Base-by-base conservation (phyloP, 2,797 vertebrate genomes). In the Siniperca scherzeri region DNA sequence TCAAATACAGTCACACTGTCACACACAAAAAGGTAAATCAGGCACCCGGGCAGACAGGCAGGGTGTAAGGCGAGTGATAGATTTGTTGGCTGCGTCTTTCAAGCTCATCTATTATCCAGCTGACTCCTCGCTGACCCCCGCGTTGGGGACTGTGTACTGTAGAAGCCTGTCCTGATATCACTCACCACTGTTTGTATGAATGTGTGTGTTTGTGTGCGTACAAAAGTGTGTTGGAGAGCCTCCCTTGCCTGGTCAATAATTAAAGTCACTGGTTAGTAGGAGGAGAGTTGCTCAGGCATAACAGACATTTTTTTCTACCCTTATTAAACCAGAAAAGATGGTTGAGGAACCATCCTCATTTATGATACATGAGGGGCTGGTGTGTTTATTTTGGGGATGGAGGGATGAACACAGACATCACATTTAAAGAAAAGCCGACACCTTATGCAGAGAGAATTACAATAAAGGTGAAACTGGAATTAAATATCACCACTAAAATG, bases 61-160 rank as follows among this genome's bases (percentile, higher is more conserved):
- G 78, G 69, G 66, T 76, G 81, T 76, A 83, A 86, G 80, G 48
- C 25, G 77, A 92, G 82, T 76, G 73, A 67, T 66, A 86, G 69
- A 90, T 93, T 91, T 93, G 80, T 87, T 70, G 38, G 61, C 82
- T 69, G 85, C 80, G 74, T 84, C 84, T 81, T 78, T 82, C 78
- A 73, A 50, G 64, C 87, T 94, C 92, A 94, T 95, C 90, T 83
- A 93, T 95, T 93, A 95, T 95, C 91, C 81, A 94, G 64, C 82
- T 90, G 91, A 87, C 91, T 89, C 88, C 81, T 79, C 59, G 22
- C 69, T 91, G 92, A 94, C 94, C 94, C 83, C 79, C 1, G 25
- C 36, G 17, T 85, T 75, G 55, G 76, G 77, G 85, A 62, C 73
- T 77, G 74, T 88, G 83, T 80, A 74, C 84, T 85, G 70, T 76